Base-by-base conservation (phyloP, 2,113 vertebrate species). In the Nycticebus coucang region DNA sequence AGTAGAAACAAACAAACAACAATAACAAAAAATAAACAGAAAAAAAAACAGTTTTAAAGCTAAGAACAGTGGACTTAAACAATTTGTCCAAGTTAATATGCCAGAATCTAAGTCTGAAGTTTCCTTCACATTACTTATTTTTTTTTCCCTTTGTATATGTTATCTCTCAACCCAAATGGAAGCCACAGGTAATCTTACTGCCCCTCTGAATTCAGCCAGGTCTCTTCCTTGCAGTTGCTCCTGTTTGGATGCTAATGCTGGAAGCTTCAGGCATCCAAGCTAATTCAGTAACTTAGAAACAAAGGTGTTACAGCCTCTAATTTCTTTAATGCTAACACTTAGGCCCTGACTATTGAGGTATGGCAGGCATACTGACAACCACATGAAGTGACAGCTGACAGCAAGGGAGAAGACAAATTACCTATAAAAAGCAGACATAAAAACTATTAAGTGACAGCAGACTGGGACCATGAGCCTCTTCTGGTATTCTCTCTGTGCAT, bases 391-490 rank as follows among this genome's bases (percentile, higher is more conserved):
- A 94, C 95, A 96, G 95, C 86, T 85, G 89, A 95, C 78, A 96
- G 68, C 91, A 95, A 95, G 74, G 69, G 92, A 93, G 55, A 95
- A 86, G 93, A 94, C 85, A 93, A 96, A 93, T 96, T 30, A 88
- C 91, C 91, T 91, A 94, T 87, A 83, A 96, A 96, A 93, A 91
- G 69, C 91, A 95, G 93, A 92, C 77, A 90, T 4, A 62, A 45
- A 88, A 92, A 95, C 81, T 94, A 90, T 90, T 90, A 94, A 90
- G 82, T 95, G 91, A 94, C 96, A 94, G 96, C 62, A 88, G 72
- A 69, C 60, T 53, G 89, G 72, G 74, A 59, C 91, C 89, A 64
- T 41, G 69, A 79, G 50, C 37, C 74, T 93, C 74, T 90, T 62
- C 59, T 82, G 95, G 53, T 75, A 94, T 93, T 95, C 85, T 55